phyloP scores from a whole-genome alignment of 2,888 invertebrate genomes.

The Junonia oenone region DNA sequence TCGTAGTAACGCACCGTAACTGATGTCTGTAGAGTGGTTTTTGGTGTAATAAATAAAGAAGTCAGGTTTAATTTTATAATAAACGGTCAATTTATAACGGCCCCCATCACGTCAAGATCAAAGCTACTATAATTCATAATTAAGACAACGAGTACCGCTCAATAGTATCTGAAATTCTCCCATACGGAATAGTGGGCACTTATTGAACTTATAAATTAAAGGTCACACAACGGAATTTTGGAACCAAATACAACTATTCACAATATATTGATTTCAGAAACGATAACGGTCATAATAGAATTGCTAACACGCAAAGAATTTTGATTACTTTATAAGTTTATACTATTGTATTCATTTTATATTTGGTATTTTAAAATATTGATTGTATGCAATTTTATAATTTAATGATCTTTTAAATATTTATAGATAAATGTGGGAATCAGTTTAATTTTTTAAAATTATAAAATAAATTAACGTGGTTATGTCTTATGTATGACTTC shows the following conservation, averaged over 20 bases:
- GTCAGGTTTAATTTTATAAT: neutral
- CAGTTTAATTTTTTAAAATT: too few species aligned
- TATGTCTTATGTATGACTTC: too few species aligned
- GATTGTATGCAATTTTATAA: neutral
- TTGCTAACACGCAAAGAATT: slow-evolving; percentile 4
- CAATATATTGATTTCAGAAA: neutral
- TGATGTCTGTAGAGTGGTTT: neutral
- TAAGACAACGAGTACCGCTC: slow-evolving; percentile 39
- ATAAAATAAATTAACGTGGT: too few species aligned
- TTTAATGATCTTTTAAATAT: too few species aligned
- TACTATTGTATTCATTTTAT: neutral
- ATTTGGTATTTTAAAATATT: neutral
- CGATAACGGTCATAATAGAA: slow-evolving; percentile 5
- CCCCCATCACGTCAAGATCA: slow-evolving; percentile 11
- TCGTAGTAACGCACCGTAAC: neutral
- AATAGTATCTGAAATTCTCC: slow-evolving; percentile 31
- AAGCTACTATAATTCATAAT: slow-evolving; percentile 34
- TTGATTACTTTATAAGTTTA: neutral
- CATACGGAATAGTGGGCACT: slow-evolving; percentile 14
- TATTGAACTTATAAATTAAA: slow-evolving; percentile 25
- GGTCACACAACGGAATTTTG: slow-evolving; percentile 20
- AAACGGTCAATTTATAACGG: neutral
- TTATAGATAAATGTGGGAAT: too few species aligned
- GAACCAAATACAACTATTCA: slow-evolving; percentile 4
- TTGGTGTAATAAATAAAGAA: neutral